Evolutionary conservation across 2,888 invertebrate species (phyloP).

Genomic region (Peribatodes rhomboidaria): DNA sequence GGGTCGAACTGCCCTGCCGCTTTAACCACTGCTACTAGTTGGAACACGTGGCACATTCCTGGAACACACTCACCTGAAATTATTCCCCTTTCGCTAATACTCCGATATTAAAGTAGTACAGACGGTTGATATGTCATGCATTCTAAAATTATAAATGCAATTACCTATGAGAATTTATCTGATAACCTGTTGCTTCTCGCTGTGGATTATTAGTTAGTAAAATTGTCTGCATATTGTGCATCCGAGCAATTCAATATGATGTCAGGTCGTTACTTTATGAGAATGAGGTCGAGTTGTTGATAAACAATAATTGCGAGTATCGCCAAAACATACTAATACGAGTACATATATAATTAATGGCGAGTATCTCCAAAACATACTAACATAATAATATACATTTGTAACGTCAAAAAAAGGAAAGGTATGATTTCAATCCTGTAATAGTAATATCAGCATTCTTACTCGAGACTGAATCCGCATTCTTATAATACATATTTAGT

Average conservation of each 20-base stretch:
- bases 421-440: neutral
- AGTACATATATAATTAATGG: neutral
- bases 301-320: slow-evolving; percentile 35
- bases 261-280: neutral
- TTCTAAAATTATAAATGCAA: slow-evolving; percentile 49
- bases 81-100: slow-evolving; percentile 35
- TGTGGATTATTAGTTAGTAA: slow-evolving; percentile 7
- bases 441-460: neutral
- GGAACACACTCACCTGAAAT: slow-evolving; percentile 30
- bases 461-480: neutral
- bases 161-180: slow-evolving; percentile 39
- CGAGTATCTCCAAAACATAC: slow-evolving; percentile 8
- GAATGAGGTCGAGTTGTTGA: slow-evolving; percentile 28
- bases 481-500: neutral
- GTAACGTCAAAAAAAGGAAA: neutral
- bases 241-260: slow-evolving; percentile 5
- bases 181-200: slow-evolving; percentile 36
- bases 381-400: too few relatives aligned
- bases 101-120: slow-evolving; percentile 16
- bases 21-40: neutral
- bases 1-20: neutral
- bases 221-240: slow-evolving; percentile 7
- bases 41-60: slow-evolving; percentile 24
- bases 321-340: neutral
- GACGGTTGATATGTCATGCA: slow-evolving; percentile 40